Evolutionary conservation across 1,140 invertebrate genomes (phyloP).

Genomic region (Leptinotarsa defecta): DNA sequence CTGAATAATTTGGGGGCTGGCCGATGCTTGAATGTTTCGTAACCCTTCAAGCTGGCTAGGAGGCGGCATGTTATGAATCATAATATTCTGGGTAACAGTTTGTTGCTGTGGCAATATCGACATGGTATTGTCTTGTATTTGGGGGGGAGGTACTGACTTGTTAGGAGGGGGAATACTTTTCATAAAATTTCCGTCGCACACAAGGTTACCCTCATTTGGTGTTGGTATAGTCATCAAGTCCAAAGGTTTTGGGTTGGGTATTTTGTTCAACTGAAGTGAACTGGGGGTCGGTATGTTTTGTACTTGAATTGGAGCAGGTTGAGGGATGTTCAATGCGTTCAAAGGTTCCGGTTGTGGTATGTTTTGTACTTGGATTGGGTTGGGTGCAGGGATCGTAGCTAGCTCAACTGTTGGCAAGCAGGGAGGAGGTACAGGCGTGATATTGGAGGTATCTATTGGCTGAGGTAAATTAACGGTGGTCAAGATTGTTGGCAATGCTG

Average conservation of each 20-base stretch:
- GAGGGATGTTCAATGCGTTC: constrained; percentile 55
- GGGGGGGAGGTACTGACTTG: constrained; percentile 54
- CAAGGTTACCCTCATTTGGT: constrained; percentile 40
- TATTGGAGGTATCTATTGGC: constrained; percentile 34
- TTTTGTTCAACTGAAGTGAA: constrained; percentile 53
- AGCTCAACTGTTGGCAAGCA: constrained; percentile 45
- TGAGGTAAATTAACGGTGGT: constrained; percentile 55
- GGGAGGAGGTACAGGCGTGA: constrained; percentile 30
- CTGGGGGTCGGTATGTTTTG: constrained; percentile 61
- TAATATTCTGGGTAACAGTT: constrained; percentile 25
- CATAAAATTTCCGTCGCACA: constrained; percentile 49
- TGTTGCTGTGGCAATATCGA: constrained; percentile 23
- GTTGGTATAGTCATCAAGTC: constrained; percentile 53
- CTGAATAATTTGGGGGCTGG: constrained; percentile 3
- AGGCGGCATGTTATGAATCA: constrained; percentile 27
- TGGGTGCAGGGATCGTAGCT: constrained; percentile 53
- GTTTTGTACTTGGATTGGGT: constrained; percentile 55
- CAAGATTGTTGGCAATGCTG: constrained; percentile 39
- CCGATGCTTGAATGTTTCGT: neutral
- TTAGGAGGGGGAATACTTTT: constrained; percentile 56
- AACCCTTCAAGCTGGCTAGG: constrained; percentile 19
- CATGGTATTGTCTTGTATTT: constrained; percentile 31
- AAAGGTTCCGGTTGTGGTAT: constrained; percentile 55
- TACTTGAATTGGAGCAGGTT: constrained; percentile 59
- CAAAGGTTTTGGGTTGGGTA: constrained; percentile 55